Base-by-base conservation (phyloP, 2,113 vertebrate genomes). In the Trichomycterus rosablanca region DNA sequence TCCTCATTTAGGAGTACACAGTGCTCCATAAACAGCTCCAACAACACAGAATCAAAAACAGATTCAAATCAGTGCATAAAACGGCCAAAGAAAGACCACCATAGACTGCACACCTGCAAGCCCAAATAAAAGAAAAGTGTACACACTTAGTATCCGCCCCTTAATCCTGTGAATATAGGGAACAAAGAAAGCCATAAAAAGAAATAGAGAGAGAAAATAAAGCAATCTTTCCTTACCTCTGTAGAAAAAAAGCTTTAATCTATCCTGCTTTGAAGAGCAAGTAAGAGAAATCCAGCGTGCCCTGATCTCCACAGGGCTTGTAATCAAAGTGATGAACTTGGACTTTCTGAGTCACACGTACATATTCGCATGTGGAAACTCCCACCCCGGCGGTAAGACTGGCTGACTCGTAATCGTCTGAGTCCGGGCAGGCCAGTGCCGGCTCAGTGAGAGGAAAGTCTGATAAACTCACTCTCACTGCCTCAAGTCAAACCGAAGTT, bases 391-490 rank as follows among this genome's bases (percentile, higher is more conserved):
- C 71, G 70, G 54, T 9, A 16, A 40, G 24, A 39, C 70, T 77
- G 77, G 75, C 69, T 79, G 76, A 84, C 89, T 89, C 85, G 80
- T 83, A 74, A 75, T 85, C 79, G 71, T 60, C n/a, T 8, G 59
- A 68, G 70, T 76, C n/a, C 72, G 74, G 74, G 67, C 72, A 37
- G 50, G 78, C 88, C 70, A 59, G 76, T 83, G 82, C 5, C 37
- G 37, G 12, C 37, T 40, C 6, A 66, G 80, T 74, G 75, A 75
- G 63, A 76, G 86, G 86, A 70, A 63, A 66, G 50, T 30, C 32
- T 61, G 56, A 59, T 65, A 18, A 71, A 71, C 16, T n/a, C 20
- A 12, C 39, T 45, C 32, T 18, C 37, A 10, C 7, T n/a, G 20
- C 18, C 53, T 51, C 14, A 15, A 58, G 12, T 10, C 15, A 19